Base-by-base conservation (phyloP, 2,797 vertebrate species). In the Sebastes diploproa region DNA sequence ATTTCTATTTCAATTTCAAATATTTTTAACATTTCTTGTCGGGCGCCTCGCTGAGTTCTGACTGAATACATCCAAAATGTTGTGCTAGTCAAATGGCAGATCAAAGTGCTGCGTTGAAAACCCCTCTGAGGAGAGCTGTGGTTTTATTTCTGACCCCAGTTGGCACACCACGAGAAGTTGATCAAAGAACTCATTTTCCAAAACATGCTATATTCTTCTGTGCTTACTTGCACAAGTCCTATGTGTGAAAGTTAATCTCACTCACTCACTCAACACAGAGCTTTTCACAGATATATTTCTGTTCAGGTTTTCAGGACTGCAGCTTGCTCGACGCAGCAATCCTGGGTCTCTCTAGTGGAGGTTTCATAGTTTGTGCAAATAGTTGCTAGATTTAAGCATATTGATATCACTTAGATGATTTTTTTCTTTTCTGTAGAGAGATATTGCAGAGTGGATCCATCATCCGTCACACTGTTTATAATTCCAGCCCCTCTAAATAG, bases 151-250 rank as follows among this genome's bases (percentile, higher is more conserved):
- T 73, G 77, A 80, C 83, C 80, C 72, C 72, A 13, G 67, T 85
- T 78, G 78, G 82, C 72, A 62, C 63, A 10, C 58, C 54, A 34
- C 56, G 75, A 80, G 77, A 84, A 87, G 75, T 86, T 84, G 78
- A 92, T 92, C 83, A 88, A 88, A 92, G 81, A 80, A 76, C 30
- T 72, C 75, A 73, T 87, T 89, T 84, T 62, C 66, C 80, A 50
- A 86, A 88, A 87, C 78, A 67, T 11, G 75, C 38, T 76, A 50
- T 64, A 81, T 79, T 82, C 50, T 71, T 80, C 76, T 14, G 27
- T 13, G n/a, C 58, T 56, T 9, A 52, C 76, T 78, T 72, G 75
- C 76, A 81, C 82, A 81, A 80, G 82, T 83, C 61, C 72, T 80
- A 52, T 63, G 29, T 71, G 29, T 71, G 68, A 67, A 73, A 72